Percentiles rank a stretch among this genome's conserved stretches.
phyloP scores from a whole-genome alignment of 92 coral and sea anemone species.

The Muricea muricata region DNA sequence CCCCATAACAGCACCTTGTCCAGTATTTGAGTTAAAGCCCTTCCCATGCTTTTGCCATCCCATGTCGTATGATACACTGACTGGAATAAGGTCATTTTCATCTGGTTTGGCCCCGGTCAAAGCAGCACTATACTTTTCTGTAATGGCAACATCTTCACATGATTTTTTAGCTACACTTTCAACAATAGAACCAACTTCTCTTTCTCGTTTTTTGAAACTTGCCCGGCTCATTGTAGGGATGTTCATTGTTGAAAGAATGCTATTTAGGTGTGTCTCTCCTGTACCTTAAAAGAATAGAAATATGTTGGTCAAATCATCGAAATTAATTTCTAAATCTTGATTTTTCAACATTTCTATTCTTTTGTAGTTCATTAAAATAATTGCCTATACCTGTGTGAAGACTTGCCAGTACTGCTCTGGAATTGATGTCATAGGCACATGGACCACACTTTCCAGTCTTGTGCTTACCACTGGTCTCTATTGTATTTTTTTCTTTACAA shows the following conservation, averaged over 20 bases:
- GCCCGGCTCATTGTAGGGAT: neutral
- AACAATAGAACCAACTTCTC: neutral
- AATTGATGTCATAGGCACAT: neutral
- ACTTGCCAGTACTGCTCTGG: neutral
- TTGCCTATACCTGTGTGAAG: neutral
- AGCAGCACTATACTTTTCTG: neutral
- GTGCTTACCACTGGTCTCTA: conserved; percentile 1
- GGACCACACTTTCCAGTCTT: conserved; percentile 1
- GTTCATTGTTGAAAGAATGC: neutral
- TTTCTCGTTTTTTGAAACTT: neutral
- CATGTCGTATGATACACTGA: too few relatives aligned
- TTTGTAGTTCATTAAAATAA: too few relatives aligned
- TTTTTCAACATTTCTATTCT: too few relatives aligned
- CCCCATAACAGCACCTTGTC: too few relatives aligned
- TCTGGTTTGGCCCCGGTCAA: conserved; percentile 12
- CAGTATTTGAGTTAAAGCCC: too few relatives aligned
- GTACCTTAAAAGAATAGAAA: too few relatives aligned
- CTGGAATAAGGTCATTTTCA: too few relatives aligned
- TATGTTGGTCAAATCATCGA: too few relatives aligned
- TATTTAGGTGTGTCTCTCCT: neutral
- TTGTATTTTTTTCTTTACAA: neutral
- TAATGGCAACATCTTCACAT: neutral
- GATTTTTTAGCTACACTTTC: neutral
- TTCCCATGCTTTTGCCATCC: too few relatives aligned
- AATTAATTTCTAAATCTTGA: too few relatives aligned